A percentile compares a stretch with the other conserved stretches of the same genome.
These are phyloP conservation scores for Hydrozoanthus tunicans DNA, from an alignment of 64 coral and sea anemone genomes.

Conservation along the genomic window DNA sequence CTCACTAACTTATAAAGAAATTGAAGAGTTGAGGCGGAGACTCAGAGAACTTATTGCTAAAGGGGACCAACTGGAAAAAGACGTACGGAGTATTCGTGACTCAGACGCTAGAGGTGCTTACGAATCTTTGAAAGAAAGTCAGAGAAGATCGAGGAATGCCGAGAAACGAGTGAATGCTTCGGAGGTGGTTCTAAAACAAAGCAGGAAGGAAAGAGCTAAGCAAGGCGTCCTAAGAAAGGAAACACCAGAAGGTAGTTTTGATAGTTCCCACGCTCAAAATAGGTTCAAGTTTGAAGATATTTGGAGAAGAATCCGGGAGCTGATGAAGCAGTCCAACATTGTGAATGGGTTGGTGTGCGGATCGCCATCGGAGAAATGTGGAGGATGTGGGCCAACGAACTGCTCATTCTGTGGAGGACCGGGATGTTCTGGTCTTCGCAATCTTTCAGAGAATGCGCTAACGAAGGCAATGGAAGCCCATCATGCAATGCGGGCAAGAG, in stretches of 20 bases:
- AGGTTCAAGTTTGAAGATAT: slow-evolving; percentile 17
- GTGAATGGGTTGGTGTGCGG: slow-evolving; percentile 83
- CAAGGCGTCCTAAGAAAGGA: slow-evolving; percentile 22
- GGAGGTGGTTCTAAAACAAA: slow-evolving; percentile 30
- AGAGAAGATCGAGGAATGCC: slow-evolving; percentile 50
- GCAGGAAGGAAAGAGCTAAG: slow-evolving; percentile 34
- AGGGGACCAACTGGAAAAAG: slow-evolving; percentile 56
- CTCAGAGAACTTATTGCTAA: slow-evolving; percentile 57
- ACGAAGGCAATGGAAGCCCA: slow-evolving; percentile 72
- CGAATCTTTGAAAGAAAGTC: slow-evolving; percentile 73
- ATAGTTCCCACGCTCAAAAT: slow-evolving; percentile 51
- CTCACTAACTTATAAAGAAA: slow-evolving; percentile 58
- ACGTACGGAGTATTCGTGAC: slow-evolving; percentile 51
- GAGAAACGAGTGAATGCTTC: slow-evolving; percentile 67
- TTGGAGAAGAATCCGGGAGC: slow-evolving; percentile 55
- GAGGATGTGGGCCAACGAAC: slow-evolving; percentile 61
- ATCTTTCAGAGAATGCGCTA: slow-evolving; percentile 61
- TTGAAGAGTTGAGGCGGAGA: slow-evolving; percentile 48
- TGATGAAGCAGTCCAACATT: slow-evolving; percentile 57
- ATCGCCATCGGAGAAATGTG: slow-evolving; percentile 72
- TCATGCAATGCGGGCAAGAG: slow-evolving; percentile 66
- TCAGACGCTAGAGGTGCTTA: slow-evolving; percentile 62
- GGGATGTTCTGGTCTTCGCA: slow-evolving; percentile 68
- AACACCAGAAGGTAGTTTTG: slow-evolving; percentile 57
- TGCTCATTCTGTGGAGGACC: slow-evolving; percentile 83